Evolutionary conservation across 2,113 vertebrate genomes (phyloP).

Genomic region (Dipodomys ordii): DNA sequence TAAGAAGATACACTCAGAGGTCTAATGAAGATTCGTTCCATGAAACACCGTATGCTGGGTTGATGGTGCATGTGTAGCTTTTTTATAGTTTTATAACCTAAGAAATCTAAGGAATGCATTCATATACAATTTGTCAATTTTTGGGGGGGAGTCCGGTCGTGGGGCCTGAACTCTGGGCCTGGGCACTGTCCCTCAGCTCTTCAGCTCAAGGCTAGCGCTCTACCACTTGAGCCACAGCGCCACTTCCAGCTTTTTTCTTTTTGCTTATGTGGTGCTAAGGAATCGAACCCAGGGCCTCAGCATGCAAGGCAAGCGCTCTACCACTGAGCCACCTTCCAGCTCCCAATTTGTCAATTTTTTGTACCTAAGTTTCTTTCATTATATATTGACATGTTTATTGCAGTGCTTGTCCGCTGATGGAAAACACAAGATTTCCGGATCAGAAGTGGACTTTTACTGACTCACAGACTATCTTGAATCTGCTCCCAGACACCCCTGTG

Average conservation of each 20-base stretch:
- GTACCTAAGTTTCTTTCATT: background rate
- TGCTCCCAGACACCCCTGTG: too few species aligned
- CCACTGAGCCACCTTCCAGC: too few species aligned
- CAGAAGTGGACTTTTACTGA: background rate
- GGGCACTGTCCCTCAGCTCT: too few species aligned
- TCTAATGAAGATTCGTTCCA: background rate
- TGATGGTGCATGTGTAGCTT: background rate
- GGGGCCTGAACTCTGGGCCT: too few species aligned
- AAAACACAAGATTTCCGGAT: background rate
- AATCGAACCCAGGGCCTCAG: too few species aligned
- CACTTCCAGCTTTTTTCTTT: too few species aligned
- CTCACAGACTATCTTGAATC: background rate
- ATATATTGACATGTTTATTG: background rate
- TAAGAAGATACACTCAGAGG: background rate
- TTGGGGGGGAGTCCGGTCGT: too few species aligned
- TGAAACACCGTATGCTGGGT: background rate
- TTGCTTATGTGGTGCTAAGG: too few species aligned
- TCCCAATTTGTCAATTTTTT: background rate
- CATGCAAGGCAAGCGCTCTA: too few species aligned
- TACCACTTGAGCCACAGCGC: too few species aligned
- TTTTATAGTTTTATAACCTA: background rate
- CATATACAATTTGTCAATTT: background rate
- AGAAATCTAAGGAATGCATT: background rate
- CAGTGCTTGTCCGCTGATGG: too few species aligned
- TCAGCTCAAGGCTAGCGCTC: too few species aligned